Evolutionary conservation across 2,888 invertebrate species (phyloP), one percentile per base, ranked within the genome.

Genomic region (Seira ritae): DNA sequence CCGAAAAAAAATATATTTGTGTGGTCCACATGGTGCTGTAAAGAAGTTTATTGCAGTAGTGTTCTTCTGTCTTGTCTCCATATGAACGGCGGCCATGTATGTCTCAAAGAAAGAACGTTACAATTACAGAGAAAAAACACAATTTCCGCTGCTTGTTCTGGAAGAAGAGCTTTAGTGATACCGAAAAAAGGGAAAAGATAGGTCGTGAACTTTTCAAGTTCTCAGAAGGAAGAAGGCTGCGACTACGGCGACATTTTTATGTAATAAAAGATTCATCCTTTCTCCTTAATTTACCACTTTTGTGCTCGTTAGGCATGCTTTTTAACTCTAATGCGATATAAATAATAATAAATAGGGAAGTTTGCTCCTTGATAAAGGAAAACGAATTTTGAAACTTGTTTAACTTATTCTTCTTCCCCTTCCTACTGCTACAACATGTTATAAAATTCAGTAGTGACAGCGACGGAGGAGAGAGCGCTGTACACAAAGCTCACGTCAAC

Each of bases 291-390:
- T 50, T 50, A n/a, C 50, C 50, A 50, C 50, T 50, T 50, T 50
- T 50, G 50, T 3, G 6, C 50, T 50, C 50, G 50, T 50, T 50
- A 50, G 50, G 50, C 50, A 50, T n/a, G 50, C 50, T 50, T 50
- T 50, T 50, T 50, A 12, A n/a, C 15, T 50, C 12, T 50, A 50
- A 50, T 50, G 15, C 17, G 50, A 50, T 50, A 50, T 50, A 50
- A 50, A 50, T 50, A 50, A 50, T 50, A 50, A 50, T 50, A 50
- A 50, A 50, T n/a, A 50, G 50, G 50, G 17, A n/a, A 50, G 50
- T 50, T 50, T 50, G 50, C 31, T 31, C 8, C 31, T 1, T 50
- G 50, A 50, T 8, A 50, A 50, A 50, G 50, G 17, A n/a, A 50
- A 15, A 15, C 50, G 50, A 50, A 50, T 50, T 42, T 50, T 50